A percentile compares a stretch with the other conserved stretches of the same genome.
Evolutionary conservation across 2,113 vertebrate species (phyloP).

Genomic region (Girardinichthys multiradiatus): DNA sequence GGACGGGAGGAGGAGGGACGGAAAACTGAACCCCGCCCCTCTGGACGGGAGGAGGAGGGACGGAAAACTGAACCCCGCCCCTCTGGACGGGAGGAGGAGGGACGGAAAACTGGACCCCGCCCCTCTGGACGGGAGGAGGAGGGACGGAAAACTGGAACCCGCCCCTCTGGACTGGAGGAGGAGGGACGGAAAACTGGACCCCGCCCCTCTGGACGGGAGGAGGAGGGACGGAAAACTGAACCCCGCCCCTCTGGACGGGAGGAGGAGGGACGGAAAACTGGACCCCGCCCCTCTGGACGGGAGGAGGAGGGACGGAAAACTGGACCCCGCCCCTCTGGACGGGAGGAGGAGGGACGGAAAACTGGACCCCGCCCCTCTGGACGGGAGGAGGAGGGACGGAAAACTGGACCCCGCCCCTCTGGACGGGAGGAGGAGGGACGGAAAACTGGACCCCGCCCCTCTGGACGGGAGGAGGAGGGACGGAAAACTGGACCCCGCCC

Average conservation of each 20-base stretch:
- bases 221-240: slow-evolving; percentile 21
- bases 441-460: slow-evolving; percentile 68
- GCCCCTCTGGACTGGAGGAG: slow-evolving; percentile 57
- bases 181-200: slow-evolving; percentile 36
- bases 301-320: slow-evolving; percentile 32
- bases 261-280: slow-evolving; percentile 46
- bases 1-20: too few relatives aligned
- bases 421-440: slow-evolving; percentile 42
- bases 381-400: slow-evolving; percentile 40
- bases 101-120: slow-evolving; percentile 58
- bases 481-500: slow-evolving; percentile 50
- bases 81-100: slow-evolving; percentile 46
- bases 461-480: slow-evolving; percentile 43
- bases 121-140: slow-evolving; percentile 54
- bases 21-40: slow-evolving; percentile 69
- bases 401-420: slow-evolving; percentile 56
- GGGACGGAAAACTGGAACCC: slow-evolving; percentile 34
- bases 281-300: slow-evolving; percentile 60
- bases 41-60: slow-evolving; percentile 43
- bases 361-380: slow-evolving; percentile 61
- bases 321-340: slow-evolving; percentile 57
- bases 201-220: slow-evolving; percentile 61
- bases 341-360: slow-evolving; percentile 47
- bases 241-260: slow-evolving; percentile 59
- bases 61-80: slow-evolving; percentile 50